phyloP scores from a whole-genome alignment of 2,888 invertebrate species.

The Magallana nippona region DNA sequence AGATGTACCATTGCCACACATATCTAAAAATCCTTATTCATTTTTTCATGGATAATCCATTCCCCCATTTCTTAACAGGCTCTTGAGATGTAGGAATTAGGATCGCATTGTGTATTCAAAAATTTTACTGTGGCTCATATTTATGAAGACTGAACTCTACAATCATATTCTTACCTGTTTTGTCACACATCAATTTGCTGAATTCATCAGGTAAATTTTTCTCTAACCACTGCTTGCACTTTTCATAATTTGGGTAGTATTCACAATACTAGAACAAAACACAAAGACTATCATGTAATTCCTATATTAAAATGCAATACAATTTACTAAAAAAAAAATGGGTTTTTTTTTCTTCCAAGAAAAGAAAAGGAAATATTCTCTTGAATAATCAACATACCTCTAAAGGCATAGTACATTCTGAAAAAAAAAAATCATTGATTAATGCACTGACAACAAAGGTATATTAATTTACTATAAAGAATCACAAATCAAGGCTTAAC shows the following conservation, averaged over 20 bases:
- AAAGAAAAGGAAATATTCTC: no score
- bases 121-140: no score
- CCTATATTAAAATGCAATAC: background rate
- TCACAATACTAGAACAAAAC: conserved; percentile 90
- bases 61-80: no score
- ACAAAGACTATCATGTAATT: conserved; percentile 12
- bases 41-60: no score
- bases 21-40: no score
- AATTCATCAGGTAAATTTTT: conserved; percentile 95
- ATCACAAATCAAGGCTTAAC: background rate
- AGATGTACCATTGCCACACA: no score
- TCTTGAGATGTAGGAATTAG: no score
- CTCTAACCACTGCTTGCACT: conserved; percentile 98
- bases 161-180: background rate
- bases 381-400: conserved; percentile 60
- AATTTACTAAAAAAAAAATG: background rate
- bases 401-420: conserved; percentile 72
- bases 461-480: background rate
- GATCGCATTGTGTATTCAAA: no score
- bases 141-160: no score
- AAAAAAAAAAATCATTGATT: conserved; percentile 53
- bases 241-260: conserved; percentile 97
- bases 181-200: conserved; percentile 85
- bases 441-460: background rate
- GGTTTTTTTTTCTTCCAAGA: background rate